Percentiles rank a stretch among this genome's conserved stretches.
phyloP scores from a whole-genome alignment of 2,888 invertebrate species.

The Conomelus anceps region DNA sequence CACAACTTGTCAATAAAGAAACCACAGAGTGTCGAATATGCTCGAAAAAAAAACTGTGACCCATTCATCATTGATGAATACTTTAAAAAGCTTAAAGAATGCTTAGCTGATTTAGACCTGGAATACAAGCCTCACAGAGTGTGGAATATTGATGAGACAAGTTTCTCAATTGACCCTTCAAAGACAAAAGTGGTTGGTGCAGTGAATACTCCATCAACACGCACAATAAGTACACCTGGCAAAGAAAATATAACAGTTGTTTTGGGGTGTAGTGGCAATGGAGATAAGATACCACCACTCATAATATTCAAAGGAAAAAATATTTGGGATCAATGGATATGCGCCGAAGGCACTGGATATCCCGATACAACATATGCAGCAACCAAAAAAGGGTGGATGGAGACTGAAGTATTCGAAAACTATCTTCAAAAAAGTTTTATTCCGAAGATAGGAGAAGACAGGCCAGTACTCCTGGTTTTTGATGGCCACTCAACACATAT shows the following conservation, averaged over 20 bases:
- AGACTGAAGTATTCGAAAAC: slow-evolving; percentile 35
- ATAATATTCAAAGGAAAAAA: slow-evolving; percentile 39
- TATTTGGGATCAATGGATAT: slow-evolving; percentile 39
- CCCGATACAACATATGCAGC: slow-evolving; percentile 35
- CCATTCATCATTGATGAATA: slow-evolving; percentile 37
- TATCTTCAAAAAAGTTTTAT: slow-evolving; percentile 33
- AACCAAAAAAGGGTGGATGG: slow-evolving; percentile 38
- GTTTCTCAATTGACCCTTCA: slow-evolving; percentile 32
- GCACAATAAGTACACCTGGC: slow-evolving; percentile 35
- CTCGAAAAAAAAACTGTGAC: slow-evolving; percentile 35
- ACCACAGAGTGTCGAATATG: slow-evolving; percentile 39
- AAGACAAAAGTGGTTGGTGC: slow-evolving; percentile 25
- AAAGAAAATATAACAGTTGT: slow-evolving; percentile 38
- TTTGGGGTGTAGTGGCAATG: slow-evolving; percentile 25
- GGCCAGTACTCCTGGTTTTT: slow-evolving; percentile 19
- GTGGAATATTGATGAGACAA: slow-evolving; percentile 36
- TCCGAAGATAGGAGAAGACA: not conserved
- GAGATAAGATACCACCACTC: slow-evolving; percentile 38
- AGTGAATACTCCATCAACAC: not conserved
- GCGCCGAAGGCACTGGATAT: slow-evolving; percentile 32
- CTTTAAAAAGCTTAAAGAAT: slow-evolving; percentile 19
- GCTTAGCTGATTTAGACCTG: slow-evolving; percentile 31
- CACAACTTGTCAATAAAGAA: slow-evolving; percentile 38
- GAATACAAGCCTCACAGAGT: slow-evolving; percentile 32
- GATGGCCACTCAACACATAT: slow-evolving; percentile 26